Evolutionary conservation across 2,797 vertebrate species (phyloP).

Genomic region (Crenichthys baileyi): DNA sequence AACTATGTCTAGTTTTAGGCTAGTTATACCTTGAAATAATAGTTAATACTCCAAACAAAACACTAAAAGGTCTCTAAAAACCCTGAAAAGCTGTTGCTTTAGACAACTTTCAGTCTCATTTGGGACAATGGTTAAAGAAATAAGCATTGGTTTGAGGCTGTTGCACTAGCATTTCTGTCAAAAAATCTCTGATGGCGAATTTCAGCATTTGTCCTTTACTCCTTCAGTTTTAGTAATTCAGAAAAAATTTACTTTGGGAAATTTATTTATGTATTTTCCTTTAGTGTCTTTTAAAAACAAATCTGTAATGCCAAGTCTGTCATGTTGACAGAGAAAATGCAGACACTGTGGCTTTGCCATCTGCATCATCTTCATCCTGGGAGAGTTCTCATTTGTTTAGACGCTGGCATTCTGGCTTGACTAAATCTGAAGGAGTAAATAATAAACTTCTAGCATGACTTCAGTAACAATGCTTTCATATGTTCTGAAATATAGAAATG

Average conservation of each 20-base stretch:
- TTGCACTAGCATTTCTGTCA: not conserved
- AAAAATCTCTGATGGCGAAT: not conserved
- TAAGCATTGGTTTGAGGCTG: not conserved
- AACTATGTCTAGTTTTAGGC: too few species aligned
- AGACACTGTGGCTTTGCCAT: slow-evolving; percentile 70
- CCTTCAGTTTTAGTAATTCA: not conserved
- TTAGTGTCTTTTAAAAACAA: slow-evolving; percentile 34
- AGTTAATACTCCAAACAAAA: not conserved
- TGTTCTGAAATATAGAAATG: not conserved
- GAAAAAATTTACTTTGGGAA: not conserved
- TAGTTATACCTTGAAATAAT: not conserved
- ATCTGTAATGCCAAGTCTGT: slow-evolving; percentile 61
- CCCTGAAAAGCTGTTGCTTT: not conserved
- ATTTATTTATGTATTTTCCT: slow-evolving; percentile 13
- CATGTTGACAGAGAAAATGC: slow-evolving; percentile 65
- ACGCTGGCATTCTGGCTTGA: slow-evolving; percentile 44
- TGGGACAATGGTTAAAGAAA: not conserved
- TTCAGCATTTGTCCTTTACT: not conserved
- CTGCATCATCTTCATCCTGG: slow-evolving; percentile 60
- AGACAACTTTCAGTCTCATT: not conserved
- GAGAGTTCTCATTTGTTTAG: slow-evolving; percentile 55
- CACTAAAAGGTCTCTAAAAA: not conserved
- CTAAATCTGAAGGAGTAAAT: slow-evolving; percentile 44
- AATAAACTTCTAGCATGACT: slow-evolving; percentile 47
- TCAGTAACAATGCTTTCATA: slow-evolving; percentile 30